Evolutionary conservation across 2,113 vertebrate genomes (phyloP), one percentile per base, ranked within the genome.

Genomic region (Craseonycteris thonglongyai): DNA sequence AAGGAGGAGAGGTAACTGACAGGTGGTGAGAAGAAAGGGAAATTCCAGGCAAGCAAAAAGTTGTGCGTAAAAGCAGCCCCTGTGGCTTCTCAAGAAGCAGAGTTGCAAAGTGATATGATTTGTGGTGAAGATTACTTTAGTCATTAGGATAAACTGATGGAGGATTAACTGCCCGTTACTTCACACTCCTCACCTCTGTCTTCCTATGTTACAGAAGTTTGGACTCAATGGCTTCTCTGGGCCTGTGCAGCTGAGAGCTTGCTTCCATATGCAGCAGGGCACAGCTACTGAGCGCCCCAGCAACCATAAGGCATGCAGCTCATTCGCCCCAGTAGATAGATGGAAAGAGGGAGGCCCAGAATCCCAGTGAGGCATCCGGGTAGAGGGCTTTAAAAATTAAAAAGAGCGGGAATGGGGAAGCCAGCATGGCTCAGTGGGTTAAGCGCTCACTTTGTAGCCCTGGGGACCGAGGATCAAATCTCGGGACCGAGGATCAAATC

Each of bases 221-320:
- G 24, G 26, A 30, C 33, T 38, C 18, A 12, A 24, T 7, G 69
- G 49, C 15, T 4, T 18, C 54, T 16, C 51, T 4, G 21, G 65
- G 22, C 75, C 35, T 9, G 0, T 1, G 19, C 61, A 35, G 54
- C 49, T 51, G 10, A 56, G 9, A 63, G n/a, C 45, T 30, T 7
- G 26, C 47, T 58, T 65, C 45, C 75, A n/a, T 21, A 1, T 0
- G 5, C 72, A 59, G 51, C 15, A 16, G 15, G 0, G 0, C 33
- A 3, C 26, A 42, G 45, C 26, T 13, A 35, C n/a, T n/a, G n/a
- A n/a, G 33, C 8, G 15, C 15, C 42, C 49, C 26, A 5, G 15
- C 40, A 15, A 40, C 28, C 13, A 5, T 24, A 21, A 18, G 24
- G 56, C 4, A 10, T 7, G 0, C 12, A 54, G 33, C 56, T 78